Evolutionary conservation across 2,113 vertebrate genomes (phyloP).

Genomic region (Pterophyllum scalare): DNA sequence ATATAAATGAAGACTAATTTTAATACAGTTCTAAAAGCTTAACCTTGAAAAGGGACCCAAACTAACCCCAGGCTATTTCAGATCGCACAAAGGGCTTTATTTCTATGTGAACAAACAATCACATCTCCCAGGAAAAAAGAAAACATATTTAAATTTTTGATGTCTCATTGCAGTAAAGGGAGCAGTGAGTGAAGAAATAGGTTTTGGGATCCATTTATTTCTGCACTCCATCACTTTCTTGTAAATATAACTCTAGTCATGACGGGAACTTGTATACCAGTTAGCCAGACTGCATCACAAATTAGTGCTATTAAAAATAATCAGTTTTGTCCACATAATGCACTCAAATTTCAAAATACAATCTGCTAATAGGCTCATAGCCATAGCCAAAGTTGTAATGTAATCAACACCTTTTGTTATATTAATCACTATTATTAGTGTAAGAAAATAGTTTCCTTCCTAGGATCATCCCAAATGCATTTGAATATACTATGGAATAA

Average conservation of each 20-base stretch:
- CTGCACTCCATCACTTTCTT: not conserved
- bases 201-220: not conserved
- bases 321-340: not conserved
- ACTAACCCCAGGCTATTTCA: not conserved
- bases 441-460: too few relatives aligned
- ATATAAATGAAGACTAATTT: too few relatives aligned
- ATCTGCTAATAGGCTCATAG: not conserved
- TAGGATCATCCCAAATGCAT: too few relatives aligned
- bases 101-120: not conserved
- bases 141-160: not conserved
- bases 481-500: too few relatives aligned
- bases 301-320: not conserved
- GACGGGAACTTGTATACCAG: not conserved
- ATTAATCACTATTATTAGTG: not conserved
- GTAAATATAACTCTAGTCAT: not conserved
- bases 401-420: not conserved
- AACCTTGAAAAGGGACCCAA: not conserved
- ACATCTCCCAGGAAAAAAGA: not conserved
- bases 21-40: not conserved
- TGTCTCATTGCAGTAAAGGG: not conserved
- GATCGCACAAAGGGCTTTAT: not conserved
- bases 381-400: too few relatives aligned
- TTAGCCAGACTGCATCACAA: not conserved
- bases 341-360: not conserved
- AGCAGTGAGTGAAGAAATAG: not conserved